These are phyloP conservation scores for Cephus pygmeus DNA, from an alignment of 2,888 invertebrate genomes.

Conservation along the genomic window DNA sequence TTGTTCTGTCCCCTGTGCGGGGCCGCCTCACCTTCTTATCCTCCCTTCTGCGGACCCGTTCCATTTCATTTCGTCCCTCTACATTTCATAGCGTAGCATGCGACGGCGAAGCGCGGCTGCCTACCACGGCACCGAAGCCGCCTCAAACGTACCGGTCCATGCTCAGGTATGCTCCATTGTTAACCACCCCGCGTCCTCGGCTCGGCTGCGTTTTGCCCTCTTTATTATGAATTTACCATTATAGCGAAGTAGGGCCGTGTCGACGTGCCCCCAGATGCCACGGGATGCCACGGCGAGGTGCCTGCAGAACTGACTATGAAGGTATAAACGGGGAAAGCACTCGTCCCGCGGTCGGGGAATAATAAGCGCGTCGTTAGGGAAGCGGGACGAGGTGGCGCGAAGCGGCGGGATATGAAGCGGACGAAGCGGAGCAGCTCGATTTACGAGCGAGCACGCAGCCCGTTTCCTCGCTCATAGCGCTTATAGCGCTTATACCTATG, in stretches of 20 bases:
- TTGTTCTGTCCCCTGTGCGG: constrained; percentile 50
- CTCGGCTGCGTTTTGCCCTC: constrained; percentile 49
- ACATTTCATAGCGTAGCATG: constrained; percentile 53
- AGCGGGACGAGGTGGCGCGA: too few species aligned
- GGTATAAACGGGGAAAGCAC: too few species aligned
- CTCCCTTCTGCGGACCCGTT: constrained; percentile 21
- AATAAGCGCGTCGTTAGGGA: too few species aligned
- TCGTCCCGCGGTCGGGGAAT: too few species aligned
- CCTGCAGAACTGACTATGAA: too few species aligned
- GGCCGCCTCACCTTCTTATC: constrained; percentile 19
- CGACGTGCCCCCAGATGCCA: too few species aligned
- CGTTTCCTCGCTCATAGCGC: not conserved
- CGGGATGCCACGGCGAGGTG: too few species aligned
- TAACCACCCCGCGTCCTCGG: constrained; percentile 46
- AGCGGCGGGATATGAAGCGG: not conserved
- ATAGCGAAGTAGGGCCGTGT: constrained; percentile 14
- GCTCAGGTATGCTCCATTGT: constrained; percentile 62
- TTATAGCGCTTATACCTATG: not conserved
- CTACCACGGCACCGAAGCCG: constrained; percentile 29
- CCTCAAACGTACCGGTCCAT: constrained; percentile 54
- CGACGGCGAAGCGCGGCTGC: not conserved
- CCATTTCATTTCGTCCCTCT: constrained; percentile 44
- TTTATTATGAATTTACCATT: constrained; percentile 47
- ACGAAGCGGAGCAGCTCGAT: not conserved
- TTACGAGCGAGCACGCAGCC: not conserved